A percentile compares a stretch with the other conserved stretches of the same genome.
These are phyloP conservation scores for Ptychochromis oligacanthus DNA, from an alignment of 2,113 vertebrate species.

Conservation along the genomic window DNA sequence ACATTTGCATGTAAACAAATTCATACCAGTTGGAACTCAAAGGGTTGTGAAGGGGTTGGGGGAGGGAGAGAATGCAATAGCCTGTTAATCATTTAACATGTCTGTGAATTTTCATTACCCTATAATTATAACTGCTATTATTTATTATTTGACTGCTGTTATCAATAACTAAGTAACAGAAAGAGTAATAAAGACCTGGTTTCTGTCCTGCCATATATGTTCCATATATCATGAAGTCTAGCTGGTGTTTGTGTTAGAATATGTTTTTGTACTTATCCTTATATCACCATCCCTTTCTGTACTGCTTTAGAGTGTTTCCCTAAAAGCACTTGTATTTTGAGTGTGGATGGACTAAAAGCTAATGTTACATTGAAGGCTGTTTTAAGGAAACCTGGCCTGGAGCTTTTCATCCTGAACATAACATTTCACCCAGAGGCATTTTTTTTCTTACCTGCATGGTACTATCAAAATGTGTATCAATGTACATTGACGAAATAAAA, in stretches of 20 bases:
- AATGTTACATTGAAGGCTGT: slow-evolving; percentile 22
- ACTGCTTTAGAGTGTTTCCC: slow-evolving; percentile 37
- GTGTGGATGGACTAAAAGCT: slow-evolving; percentile 33
- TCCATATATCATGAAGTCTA: slow-evolving; percentile 49
- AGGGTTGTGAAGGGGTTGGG: slow-evolving; percentile 42
- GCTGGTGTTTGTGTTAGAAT: slow-evolving; percentile 67
- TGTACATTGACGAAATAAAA: slow-evolving; percentile 77
- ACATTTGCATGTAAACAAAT: slow-evolving; percentile 82
- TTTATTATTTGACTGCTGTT: slow-evolving; percentile 67
- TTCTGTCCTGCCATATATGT: slow-evolving; percentile 51
- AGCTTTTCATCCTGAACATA: slow-evolving; percentile 46
- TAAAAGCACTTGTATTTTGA: slow-evolving; percentile 26
- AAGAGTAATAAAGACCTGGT: slow-evolving; percentile 27
- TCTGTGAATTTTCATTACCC: slow-evolving; percentile 73
- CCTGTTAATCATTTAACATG: slow-evolving; percentile 71
- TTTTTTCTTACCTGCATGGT: slow-evolving; percentile 74
- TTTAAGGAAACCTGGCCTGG: slow-evolving; percentile 50
- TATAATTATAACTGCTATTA: slow-evolving; percentile 56
- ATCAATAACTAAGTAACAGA: slow-evolving; percentile 50
- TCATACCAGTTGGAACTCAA: slow-evolving; percentile 73
- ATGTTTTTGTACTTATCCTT: slow-evolving; percentile 64
- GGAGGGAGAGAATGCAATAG: slow-evolving; percentile 67
- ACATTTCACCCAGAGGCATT: slow-evolving; percentile 52
- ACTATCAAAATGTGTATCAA: slow-evolving; percentile 61
- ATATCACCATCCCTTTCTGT: slow-evolving; percentile 37